These are phyloP conservation scores for Chromoteleia sp. DNA, from an alignment of 2,888 invertebrate species.

Conservation along the genomic window DNA sequence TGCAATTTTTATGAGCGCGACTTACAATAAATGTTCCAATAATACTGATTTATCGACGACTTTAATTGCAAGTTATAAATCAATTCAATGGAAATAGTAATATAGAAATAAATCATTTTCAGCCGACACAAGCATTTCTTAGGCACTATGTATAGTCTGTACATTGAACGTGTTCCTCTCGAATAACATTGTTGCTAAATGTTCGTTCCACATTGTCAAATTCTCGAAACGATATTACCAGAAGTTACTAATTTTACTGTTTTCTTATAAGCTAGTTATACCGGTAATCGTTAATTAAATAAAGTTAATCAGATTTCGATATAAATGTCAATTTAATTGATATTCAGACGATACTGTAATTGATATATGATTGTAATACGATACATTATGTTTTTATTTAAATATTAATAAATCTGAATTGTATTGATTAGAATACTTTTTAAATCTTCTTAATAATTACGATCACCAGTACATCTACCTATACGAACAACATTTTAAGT, in stretches of 20 bases:
- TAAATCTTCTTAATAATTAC: no score
- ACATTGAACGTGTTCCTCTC: constrained; percentile 35
- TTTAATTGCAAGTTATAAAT: constrained; percentile 26
- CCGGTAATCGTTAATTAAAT: background rate
- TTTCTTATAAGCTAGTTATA: background rate
- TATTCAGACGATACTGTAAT: no score
- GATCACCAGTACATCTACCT: no score
- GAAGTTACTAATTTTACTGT: constrained; percentile 2
- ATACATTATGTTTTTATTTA: no score
- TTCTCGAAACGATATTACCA: constrained; percentile 17
- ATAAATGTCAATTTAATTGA: no score
- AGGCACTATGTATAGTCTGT: constrained; percentile 67
- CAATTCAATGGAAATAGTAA: constrained; percentile 24
- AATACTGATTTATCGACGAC: constrained; percentile 54
- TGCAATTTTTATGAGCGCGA: constrained; percentile 29
- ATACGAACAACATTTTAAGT: no score
- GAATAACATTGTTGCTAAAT: constrained; percentile 24
- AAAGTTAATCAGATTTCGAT: no score
- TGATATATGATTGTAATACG: no score
- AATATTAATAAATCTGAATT: no score
- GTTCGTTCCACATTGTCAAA: constrained; percentile 18
- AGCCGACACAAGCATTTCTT: constrained; percentile 57
- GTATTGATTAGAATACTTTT: no score
- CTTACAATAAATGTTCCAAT: constrained; percentile 54
- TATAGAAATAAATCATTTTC: constrained; percentile 36